These are phyloP conservation scores for Portunus trituberculatus DNA, from an alignment of 1,140 invertebrate genomes.

Conservation along the genomic window DNA sequence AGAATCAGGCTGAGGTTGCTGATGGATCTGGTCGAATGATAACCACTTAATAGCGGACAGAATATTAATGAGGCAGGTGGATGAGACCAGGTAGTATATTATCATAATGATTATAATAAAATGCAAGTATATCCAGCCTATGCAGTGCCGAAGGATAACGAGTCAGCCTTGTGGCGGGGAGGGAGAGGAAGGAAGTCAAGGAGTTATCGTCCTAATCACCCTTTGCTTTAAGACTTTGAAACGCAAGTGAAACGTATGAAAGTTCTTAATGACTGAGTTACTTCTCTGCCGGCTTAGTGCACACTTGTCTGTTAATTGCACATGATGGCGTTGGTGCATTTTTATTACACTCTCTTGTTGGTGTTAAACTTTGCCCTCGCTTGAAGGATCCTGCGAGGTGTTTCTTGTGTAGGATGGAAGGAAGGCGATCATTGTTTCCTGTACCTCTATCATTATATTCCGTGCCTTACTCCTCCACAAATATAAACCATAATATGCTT, in stretches of 20 bases:
- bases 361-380: background rate
- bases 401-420: background rate
- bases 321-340: background rate
- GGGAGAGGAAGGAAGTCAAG: background rate
- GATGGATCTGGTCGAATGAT: background rate
- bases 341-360: background rate
- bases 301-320: background rate
- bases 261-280: background rate
- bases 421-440: background rate
- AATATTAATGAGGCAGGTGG: conserved; percentile 28
- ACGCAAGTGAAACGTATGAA: background rate
- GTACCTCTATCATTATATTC: too few species aligned
- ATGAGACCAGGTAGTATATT: conserved; percentile 40
- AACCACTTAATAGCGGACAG: conserved; percentile 4
- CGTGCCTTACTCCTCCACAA: too few species aligned
- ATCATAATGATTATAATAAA: conserved; percentile 41
- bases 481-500: too few species aligned
- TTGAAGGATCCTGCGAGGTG: background rate
- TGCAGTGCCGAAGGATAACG: conserved; percentile 16
- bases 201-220: background rate
- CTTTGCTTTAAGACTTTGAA: background rate
- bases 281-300: background rate
- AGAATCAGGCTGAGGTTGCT: background rate
- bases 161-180: background rate
- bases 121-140: conserved; percentile 11